Evolutionary conservation across 2,113 vertebrate genomes (phyloP).

Genomic region (Halcyon malimbica): DNA sequence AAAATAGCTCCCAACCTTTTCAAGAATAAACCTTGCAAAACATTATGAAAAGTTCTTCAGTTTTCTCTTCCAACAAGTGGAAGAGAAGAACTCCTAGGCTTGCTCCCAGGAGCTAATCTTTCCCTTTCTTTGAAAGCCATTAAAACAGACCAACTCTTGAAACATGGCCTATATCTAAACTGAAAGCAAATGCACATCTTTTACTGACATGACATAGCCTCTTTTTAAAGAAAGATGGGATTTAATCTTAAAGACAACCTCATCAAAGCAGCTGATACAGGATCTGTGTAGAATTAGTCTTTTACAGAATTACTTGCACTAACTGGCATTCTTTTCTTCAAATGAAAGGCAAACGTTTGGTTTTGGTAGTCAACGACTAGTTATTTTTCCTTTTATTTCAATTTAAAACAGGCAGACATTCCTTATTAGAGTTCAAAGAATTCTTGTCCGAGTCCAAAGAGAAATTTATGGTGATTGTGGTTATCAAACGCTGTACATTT

Average conservation of each 20-base stretch:
- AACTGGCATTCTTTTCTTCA: not conserved
- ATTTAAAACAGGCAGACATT: not conserved
- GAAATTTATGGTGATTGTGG: not conserved
- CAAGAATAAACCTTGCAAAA: not conserved
- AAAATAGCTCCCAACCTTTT: not conserved
- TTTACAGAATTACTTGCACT: not conserved
- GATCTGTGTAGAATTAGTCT: not conserved
- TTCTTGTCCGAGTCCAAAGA: not conserved
- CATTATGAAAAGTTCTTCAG: not conserved
- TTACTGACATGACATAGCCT: not conserved
- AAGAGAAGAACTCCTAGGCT: not conserved
- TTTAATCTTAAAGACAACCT: not conserved
- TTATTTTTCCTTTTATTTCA: not conserved
- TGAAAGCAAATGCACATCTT: not conserved
- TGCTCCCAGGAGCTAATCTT: not conserved
- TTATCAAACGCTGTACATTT: not conserved
- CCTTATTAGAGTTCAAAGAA: not conserved
- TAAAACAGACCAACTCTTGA: not conserved
- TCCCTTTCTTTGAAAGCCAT: not conserved
- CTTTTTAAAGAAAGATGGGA: not conserved
- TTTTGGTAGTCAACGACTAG: not conserved
- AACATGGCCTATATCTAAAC: rapidly evolving
- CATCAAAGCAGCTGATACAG: not conserved
- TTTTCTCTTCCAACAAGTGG: not conserved
- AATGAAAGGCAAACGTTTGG: not conserved